A percentile compares a stretch with the other conserved stretches of the same genome.
phyloP scores from a whole-genome alignment of 2,797 vertebrate species.

The Pseudopleuronectes americanus region DNA sequence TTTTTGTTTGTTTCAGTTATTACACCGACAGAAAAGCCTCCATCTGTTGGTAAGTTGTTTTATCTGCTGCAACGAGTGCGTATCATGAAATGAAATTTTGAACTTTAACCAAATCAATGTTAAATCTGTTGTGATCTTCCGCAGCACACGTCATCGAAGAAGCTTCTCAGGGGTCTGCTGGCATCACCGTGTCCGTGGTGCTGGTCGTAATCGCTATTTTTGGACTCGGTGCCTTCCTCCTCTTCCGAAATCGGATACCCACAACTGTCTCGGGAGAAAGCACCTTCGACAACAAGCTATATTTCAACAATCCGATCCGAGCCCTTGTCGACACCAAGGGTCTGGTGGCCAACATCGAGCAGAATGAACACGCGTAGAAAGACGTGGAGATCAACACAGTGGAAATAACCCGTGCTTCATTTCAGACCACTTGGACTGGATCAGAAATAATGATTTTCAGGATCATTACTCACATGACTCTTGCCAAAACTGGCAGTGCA shows the following conservation, averaged over 20 bases:
- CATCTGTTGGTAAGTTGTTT: conserved; percentile 81
- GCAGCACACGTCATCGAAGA: conserved; percentile 58
- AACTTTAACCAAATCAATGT: not conserved
- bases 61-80: not conserved
- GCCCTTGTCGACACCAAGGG: conserved; percentile 88
- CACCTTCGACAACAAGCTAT: conserved; percentile 94
- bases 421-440: conserved; percentile 2
- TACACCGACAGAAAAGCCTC: conserved; percentile 72
- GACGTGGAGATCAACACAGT: conserved; percentile 12
- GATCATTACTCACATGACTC: conserved; percentile 2
- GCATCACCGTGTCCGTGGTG: conserved; percentile 81
- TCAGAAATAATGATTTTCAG: conserved; percentile 1
- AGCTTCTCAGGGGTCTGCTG: conserved; percentile 74
- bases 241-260: conserved; percentile 86
- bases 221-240: conserved; percentile 85
- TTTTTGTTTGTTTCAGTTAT: conserved; percentile 78
- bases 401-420: conserved; percentile 1
- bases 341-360: conserved; percentile 92
- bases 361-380: conserved; percentile 88
- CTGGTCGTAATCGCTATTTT: conserved; percentile 81
- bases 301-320: conserved; percentile 86
- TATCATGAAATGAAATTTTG: conserved; percentile 3
- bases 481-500: conserved; percentile 28
- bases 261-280: conserved; percentile 73
- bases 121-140: conserved; percentile 1